phyloP scores from a whole-genome alignment of 2,888 invertebrate genomes.

The Acanthococcus lagerstroemiae region DNA sequence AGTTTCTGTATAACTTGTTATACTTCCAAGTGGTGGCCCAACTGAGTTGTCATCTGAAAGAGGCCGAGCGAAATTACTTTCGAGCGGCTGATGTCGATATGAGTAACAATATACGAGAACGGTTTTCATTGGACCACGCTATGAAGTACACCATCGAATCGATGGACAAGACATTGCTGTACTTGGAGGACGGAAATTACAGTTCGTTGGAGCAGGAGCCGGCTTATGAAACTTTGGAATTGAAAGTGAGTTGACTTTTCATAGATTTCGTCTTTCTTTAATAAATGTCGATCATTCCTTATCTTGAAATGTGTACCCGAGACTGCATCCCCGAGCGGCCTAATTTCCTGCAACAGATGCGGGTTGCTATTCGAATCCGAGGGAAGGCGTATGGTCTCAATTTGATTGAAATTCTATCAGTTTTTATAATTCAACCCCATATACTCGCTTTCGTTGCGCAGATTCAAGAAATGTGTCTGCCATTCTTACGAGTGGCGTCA shows the following conservation, averaged over 20 bases:
- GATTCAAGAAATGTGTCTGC: constrained; percentile 66
- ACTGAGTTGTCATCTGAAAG: constrained; percentile 58
- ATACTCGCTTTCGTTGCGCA: no score
- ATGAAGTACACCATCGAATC: constrained; percentile 45
- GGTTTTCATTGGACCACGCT: constrained; percentile 41
- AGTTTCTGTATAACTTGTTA: constrained; percentile 75
- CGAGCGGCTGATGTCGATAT: constrained; percentile 35
- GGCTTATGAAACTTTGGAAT: constrained; percentile 35
- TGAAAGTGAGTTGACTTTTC: constrained; percentile 31
- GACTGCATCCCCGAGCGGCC: no score
- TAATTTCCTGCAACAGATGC: no score
- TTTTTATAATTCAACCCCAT: no score
- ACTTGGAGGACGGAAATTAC: constrained; percentile 44
- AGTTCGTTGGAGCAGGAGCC: constrained; percentile 25
- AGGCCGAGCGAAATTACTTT: constrained; percentile 49
- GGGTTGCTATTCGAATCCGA: no score
- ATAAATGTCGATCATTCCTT: no score
- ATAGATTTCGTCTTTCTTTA: no score
- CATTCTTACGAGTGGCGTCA: constrained; percentile 73
- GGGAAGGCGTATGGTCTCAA: no score
- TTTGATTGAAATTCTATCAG: no score
- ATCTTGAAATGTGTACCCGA: no score
- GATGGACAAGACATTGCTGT: constrained; percentile 50
- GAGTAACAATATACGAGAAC: neutral
- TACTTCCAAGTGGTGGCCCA: constrained; percentile 82